Conservation (phyloP, 1,140 invertebrate species). For the Sitobion miscanthi region DNA sequence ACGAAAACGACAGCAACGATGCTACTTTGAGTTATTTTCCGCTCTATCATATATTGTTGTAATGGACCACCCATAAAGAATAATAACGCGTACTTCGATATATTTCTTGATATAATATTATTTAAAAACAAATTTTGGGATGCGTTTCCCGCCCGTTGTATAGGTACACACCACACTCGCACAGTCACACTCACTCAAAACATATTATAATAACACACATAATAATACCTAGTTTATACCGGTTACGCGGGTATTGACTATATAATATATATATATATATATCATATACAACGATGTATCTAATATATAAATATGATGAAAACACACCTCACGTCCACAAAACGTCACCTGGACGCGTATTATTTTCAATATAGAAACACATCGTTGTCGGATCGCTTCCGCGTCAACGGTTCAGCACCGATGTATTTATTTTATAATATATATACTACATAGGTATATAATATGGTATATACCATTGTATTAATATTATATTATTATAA, state of each 20-base stretch:
- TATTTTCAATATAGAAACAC: constrained; percentile 35
- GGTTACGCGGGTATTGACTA: background rate
- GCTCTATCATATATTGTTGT: background rate
- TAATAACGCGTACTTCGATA: background rate
- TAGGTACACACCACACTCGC: background rate
- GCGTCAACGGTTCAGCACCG: constrained; percentile 12
- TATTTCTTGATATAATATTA: background rate
- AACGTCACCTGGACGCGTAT: constrained; percentile 46
- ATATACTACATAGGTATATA: background rate
- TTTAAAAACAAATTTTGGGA: background rate
- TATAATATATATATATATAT: background rate
- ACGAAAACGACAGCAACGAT: background rate
- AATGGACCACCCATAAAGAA: constrained; percentile 30
- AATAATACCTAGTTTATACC: background rate
- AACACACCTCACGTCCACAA: constrained; percentile 38
- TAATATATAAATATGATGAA: constrained; percentile 12
- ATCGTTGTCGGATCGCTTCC: background rate
- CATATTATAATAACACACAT: background rate
- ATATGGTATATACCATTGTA: background rate
- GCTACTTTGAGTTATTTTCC: background rate
- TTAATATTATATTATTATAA: constrained; percentile 10
- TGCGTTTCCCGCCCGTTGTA: background rate
- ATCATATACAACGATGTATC: background rate
- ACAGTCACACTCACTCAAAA: background rate
- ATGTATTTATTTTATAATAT: background rate